Conservation (phyloP, 2,797 vertebrate species). For the Mormyrops attenuatus region DNA sequence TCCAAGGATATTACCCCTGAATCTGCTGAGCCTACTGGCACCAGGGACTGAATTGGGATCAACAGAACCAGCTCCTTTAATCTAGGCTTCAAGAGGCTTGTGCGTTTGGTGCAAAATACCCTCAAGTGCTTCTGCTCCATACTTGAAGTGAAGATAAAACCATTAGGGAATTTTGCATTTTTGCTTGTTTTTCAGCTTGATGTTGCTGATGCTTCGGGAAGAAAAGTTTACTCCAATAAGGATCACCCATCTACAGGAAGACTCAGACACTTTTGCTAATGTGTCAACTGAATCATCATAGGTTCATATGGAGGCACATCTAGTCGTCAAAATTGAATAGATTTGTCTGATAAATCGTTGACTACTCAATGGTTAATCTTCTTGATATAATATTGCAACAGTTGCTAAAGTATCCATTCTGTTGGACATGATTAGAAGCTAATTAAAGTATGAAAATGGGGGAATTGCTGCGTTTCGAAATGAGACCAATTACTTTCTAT, state of each 20-base stretch:
- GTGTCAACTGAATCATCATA: not conserved
- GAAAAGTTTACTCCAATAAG: not conserved
- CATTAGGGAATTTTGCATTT: not conserved
- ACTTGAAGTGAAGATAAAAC: not conserved
- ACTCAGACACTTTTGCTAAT: not conserved
- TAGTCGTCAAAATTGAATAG: not conserved
- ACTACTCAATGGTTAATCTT: not conserved
- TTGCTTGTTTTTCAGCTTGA: not conserved
- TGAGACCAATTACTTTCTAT: not conserved
- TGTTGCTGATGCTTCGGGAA: not conserved
- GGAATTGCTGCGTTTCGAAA: not conserved
- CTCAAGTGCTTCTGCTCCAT: not conserved
- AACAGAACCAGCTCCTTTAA: constrained; percentile 13
- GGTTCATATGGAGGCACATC: not conserved
- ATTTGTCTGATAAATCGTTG: not conserved
- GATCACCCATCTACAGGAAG: not conserved
- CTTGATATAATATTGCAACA: not conserved
- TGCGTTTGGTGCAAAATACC: not conserved
- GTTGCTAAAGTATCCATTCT: not conserved
- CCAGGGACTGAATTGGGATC: constrained; percentile 40
- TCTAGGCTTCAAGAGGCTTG: not conserved
- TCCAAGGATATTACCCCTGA: constrained; percentile 34
- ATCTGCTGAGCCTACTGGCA: constrained; percentile 38
- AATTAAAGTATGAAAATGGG: constrained; percentile 3
- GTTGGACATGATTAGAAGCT: not conserved